Conservation (phyloP, 2,888 invertebrate species). For the Schrankia costaestrigalis region DNA sequence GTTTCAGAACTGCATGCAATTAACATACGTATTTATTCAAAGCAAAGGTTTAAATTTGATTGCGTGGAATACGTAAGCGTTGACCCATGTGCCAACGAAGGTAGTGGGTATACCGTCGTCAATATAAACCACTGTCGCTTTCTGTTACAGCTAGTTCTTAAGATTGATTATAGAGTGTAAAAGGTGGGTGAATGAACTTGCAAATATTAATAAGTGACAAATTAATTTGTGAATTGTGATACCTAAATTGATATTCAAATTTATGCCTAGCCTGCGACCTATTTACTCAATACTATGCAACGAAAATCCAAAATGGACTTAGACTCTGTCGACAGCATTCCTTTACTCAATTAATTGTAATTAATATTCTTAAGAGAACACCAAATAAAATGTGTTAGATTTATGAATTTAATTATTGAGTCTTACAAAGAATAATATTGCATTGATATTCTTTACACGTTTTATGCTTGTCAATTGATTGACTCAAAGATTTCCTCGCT, state of each 20-base stretch:
- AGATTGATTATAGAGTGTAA: conserved; percentile 66
- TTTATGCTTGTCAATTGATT: conserved; percentile 35
- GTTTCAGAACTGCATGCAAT: conserved; percentile 17
- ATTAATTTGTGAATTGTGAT: conserved; percentile 46
- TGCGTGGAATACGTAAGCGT: conserved; percentile 29
- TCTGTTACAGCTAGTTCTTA: conserved; percentile 71
- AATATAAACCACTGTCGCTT: conserved; percentile 77
- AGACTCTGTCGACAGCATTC: no score
- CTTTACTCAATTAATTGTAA: not conserved
- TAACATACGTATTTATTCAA: conserved; percentile 27
- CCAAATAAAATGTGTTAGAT: conserved; percentile 8
- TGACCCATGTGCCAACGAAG: conserved; percentile 54
- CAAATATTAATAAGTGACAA: conserved; percentile 39
- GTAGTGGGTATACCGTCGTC: conserved; percentile 71
- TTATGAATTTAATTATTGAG: conserved; percentile 15
- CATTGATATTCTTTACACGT: conserved; percentile 48
- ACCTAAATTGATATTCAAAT: conserved; percentile 11
- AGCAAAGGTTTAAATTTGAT: conserved; percentile 51
- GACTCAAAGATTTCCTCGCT: conserved; percentile 41
- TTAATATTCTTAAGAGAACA: conserved; percentile 7
- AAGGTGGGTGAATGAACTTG: conserved; percentile 71
- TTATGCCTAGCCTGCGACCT: no score
- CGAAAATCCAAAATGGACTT: no score
- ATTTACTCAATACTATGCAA: no score
- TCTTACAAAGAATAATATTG: conserved; percentile 21